phyloP scores from a whole-genome alignment of 2,888 invertebrate genomes.

The Scaptomyza polygonia region DNA sequence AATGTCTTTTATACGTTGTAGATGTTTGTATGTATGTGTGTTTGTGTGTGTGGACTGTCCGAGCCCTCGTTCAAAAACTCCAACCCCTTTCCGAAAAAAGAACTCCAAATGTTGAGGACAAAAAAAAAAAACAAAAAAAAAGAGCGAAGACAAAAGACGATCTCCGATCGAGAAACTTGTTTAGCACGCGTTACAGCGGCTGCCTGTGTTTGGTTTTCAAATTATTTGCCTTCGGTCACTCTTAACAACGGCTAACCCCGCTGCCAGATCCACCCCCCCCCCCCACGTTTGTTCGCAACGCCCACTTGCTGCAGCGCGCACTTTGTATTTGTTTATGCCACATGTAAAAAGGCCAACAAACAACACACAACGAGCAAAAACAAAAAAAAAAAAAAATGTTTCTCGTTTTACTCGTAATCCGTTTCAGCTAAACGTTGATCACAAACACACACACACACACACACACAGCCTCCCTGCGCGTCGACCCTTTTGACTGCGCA shows the following conservation, averaged over 20 bases:
- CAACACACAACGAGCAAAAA: constrained; percentile 22
- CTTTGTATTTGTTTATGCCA: constrained; percentile 69
- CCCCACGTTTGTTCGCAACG: not conserved
- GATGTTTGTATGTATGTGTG: not conserved
- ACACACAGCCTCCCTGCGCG: not conserved
- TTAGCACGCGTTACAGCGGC: constrained; percentile 82
- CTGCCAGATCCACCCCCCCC: no score
- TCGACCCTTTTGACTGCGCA: not conserved
- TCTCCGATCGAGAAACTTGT: constrained; percentile 76
- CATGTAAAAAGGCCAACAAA: constrained; percentile 49
- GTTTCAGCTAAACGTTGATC: constrained; percentile 70
- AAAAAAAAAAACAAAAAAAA: constrained; percentile 9
- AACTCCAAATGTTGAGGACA: constrained; percentile 2
- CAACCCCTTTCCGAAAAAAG: constrained; percentile 18
- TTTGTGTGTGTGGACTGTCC: constrained; percentile 36
- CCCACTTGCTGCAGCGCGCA: constrained; percentile 20
- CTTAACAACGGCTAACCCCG: constrained; percentile 6
- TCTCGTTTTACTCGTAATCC: constrained; percentile 59
- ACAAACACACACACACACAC: constrained; percentile 13
- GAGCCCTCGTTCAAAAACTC: constrained; percentile 30
- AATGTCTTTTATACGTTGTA: constrained; percentile 68
- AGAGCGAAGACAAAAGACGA: constrained; percentile 53
- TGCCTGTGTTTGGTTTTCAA: constrained; percentile 79
- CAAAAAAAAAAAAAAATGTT: no score
- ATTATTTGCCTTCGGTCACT: constrained; percentile 75